Evolutionary conservation across 1,140 invertebrate species (phyloP), one percentile per base, ranked within the genome.

Genomic region (Camponotus floridanus): DNA sequence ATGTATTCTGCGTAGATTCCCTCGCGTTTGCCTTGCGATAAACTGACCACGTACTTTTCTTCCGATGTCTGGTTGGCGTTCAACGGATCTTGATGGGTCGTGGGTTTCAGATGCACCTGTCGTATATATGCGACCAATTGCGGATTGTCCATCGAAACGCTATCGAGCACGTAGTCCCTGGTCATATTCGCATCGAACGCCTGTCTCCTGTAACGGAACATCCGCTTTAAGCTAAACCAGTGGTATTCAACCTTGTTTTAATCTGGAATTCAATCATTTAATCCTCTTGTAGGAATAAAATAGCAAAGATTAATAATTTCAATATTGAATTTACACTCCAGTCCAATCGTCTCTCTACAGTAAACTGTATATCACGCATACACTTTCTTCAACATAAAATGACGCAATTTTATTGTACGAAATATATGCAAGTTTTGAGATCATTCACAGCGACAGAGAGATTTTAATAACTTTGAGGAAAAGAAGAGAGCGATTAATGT

Each of bases 111-210:
- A 85, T 96, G 96, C 26, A 96, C 95, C 88, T 97, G 96, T 57
- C 96, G 95, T 83, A 98, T 97, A 92, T 97, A 98, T 73, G 96
- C 96, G 48, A 97, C 96, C 76, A 98, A 95, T 88, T 96, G 95
- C 5, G 96, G 96, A 91, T 97, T 96, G 92, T 97, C 97, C 95
- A 97, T 97, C 2, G 96, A 95, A 18, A 97, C 96, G 86, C 96
- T 95, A 21, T 96, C 94, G 86, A 98, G 94, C 90, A 97, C 97
- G 92, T 97, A 97, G 91, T 98, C 97, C 89, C 96, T 96, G 64
- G 96, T 97, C 96, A 97, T 97, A 93, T 97, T 97, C 61, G 90
- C 91, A 74, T 95, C 94, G 70, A 95, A 95, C 4, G 93, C 94
- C 88, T 95, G 93, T 42, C 94, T 94, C 79, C 95, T 95, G 7